Base-by-base conservation (phyloP, 2,113 vertebrate genomes). In the Engystomops pustulosus region DNA sequence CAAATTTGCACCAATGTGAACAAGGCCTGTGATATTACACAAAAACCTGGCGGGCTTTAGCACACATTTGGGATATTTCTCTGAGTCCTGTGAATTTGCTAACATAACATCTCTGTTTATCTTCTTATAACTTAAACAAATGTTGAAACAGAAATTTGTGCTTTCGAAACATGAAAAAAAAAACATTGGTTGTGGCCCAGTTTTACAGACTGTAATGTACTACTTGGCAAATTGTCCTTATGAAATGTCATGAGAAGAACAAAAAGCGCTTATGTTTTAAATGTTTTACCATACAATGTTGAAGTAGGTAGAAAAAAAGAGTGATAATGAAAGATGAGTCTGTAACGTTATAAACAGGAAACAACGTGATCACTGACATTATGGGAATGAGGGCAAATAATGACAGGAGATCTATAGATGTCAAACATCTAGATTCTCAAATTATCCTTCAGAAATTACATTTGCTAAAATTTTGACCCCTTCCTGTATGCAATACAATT, bases 91-190 rank as follows among this genome's bases (percentile, higher is more conserved):
- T 47, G 23, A 47, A 72, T 72, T 25, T 72, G 71, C 71, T 49
- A 74, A 74, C 23, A 30, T 30, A 49, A 74, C 44, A 32, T 49
- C 71, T 74, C 27, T 74, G 23, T 74, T 74, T 74, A 74, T 74
- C 44, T 74, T 74, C 45, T 27, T 49, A 49, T 49, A 51, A 30
- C 27, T 74, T 74, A 74, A 74, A 49, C 41, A 74, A 74, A 74
- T 47, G 44, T 74, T 47, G 41, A 47, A 74, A 74, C 38, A 71
- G 36, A 70, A 45, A 45, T 47, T 18, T 49, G 14, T 49, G 14
- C 70, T 74, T 74, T 74, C 41, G 30, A 74, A 47, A 47, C 25
- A 1, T 23, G 27, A 70, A 49, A 74, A 70, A 49, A 74, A 74
- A 74, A 74, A 49, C 23, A 30, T 74, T 49, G 25, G 14, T 27